Conservation (phyloP, 2,888 invertebrate genomes). For the Hypselothyrea guttata region DNA sequence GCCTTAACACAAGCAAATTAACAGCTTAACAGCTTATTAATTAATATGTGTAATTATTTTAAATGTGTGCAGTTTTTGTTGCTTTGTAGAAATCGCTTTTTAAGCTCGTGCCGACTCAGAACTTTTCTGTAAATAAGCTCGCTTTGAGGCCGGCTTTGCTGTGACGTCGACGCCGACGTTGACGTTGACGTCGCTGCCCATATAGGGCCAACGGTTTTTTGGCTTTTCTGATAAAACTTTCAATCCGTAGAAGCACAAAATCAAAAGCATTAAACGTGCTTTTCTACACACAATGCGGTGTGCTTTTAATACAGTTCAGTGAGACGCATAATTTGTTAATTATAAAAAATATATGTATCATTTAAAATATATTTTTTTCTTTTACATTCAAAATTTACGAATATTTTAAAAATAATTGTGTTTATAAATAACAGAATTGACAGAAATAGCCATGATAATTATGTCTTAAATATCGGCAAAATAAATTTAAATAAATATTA, state of each 20-base stretch:
- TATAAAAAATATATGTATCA: too few species aligned
- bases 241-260: slow-evolving; percentile 63
- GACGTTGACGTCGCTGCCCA: background rate
- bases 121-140: slow-evolving; percentile 47
- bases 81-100: slow-evolving; percentile 29
- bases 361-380: too few species aligned
- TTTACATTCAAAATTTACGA: too few species aligned
- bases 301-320: slow-evolving; percentile 30
- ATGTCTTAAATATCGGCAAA: background rate
- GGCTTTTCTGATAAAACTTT: slow-evolving; percentile 65
- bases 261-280: slow-evolving; percentile 68
- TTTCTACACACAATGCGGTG: slow-evolving; percentile 33
- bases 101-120: slow-evolving; percentile 31
- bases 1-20: too few species aligned
- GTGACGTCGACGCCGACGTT: background rate
- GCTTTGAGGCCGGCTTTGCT: slow-evolving; percentile 19
- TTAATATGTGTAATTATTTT: background rate
- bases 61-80: background rate
- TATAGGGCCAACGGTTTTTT: slow-evolving; percentile 34
- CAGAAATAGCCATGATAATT: background rate
- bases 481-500: background rate
- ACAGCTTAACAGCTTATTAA: background rate
- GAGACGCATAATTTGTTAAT: background rate
- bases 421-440: too few species aligned
- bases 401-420: too few species aligned